Percentiles rank a stretch among this genome's conserved stretches.
phyloP scores from a whole-genome alignment of 2,113 vertebrate species.

The Astur gentilis region DNA sequence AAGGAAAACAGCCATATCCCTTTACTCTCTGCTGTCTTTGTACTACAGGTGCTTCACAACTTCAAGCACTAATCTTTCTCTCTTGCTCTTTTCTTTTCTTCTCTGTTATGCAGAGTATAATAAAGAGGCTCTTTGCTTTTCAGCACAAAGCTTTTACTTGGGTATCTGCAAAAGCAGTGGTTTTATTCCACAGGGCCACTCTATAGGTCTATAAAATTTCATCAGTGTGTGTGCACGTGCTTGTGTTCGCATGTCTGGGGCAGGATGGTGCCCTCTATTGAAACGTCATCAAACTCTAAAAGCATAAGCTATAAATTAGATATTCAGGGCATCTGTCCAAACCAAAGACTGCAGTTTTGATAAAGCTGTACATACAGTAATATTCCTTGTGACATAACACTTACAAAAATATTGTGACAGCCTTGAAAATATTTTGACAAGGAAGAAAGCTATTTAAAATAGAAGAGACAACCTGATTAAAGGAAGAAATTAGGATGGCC shows the following conservation, averaged over 20 bases:
- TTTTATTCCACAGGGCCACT: neutral
- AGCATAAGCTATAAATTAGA: neutral
- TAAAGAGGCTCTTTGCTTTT: neutral
- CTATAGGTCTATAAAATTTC: neutral
- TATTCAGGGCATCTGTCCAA: neutral
- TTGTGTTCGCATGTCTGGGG: neutral
- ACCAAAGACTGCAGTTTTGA: neutral
- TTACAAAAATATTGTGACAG: slow-evolving; percentile 37
- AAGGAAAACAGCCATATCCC: neutral
- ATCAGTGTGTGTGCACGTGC: fast-evolving
- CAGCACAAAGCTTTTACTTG: neutral
- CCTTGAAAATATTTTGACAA: slow-evolving; percentile 9
- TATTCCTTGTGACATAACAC: neutral
- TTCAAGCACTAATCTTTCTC: neutral
- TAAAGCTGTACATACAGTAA: neutral
- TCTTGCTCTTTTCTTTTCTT: neutral
- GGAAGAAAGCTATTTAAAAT: neutral
- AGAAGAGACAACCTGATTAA: neutral
- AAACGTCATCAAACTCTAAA: neutral
- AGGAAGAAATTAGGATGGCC: neutral
- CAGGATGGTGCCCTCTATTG: neutral
- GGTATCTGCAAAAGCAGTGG: fast-evolving
- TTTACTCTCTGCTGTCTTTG: neutral
- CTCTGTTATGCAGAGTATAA: neutral
- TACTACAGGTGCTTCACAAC: neutral